Base-by-base conservation (phyloP, 2,797 vertebrate genomes). In the Betta splendens region DNA sequence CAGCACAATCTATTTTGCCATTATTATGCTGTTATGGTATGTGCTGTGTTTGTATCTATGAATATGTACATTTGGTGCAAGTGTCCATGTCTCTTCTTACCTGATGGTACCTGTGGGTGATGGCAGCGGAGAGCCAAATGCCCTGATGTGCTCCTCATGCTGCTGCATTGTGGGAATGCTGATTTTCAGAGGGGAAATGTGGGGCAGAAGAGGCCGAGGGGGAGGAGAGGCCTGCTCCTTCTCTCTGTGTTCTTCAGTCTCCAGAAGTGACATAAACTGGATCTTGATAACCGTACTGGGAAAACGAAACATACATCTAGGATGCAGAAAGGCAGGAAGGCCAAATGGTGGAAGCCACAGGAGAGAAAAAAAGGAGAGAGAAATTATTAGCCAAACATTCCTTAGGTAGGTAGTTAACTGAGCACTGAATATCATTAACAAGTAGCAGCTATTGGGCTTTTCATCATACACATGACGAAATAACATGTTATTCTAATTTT, bases 231-330 rank as follows among this genome's bases (percentile, higher is more conserved):
- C 84, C 91, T 79, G 80, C 67, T 90, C 87, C 72, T 90, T 91
- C 76, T 95, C 94, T 66, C 89, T 86, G 63, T 76, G 89, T 62
- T 92, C 90, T 58, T 95, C 94, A 22, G 85, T 88, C 54, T 92
- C 93, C 86, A 93, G 92, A 64, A 99, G 92, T 3, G 95, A 91
- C 0, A 92, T 93, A 61, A 99, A 99, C 85, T 98, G 95, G 87
- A 99, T 97, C 92, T 98, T 98, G 88, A 99, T 99, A 40, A 94
- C 93, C 0, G 98, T 99, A 80, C 97, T 99, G 64, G 98, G 98
- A 78, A 99, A 99, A 45, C 98, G 94, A 81, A 99, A 94, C 43
- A 95, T 93, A 84, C 98, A 99, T 85, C 98, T 99, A 17, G 28
- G 65, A 8, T 12, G 66, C 25, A 48, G 20, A 46, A 51, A 7